These are phyloP conservation scores for Etheostoma perlongum DNA, from an alignment of 2,797 vertebrate species.

Conservation along the genomic window DNA sequence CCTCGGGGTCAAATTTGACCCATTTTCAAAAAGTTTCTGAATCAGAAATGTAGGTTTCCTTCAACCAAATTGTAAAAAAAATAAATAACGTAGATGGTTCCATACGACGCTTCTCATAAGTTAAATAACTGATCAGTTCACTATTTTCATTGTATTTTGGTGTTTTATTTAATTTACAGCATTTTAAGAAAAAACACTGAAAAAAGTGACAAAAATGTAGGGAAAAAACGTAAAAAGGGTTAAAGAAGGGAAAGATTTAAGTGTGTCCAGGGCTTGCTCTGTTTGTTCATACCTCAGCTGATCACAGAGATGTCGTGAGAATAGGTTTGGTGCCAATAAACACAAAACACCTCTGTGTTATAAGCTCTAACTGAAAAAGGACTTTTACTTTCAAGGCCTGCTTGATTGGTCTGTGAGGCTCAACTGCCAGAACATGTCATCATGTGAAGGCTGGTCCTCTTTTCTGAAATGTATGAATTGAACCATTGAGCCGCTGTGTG, in stretches of 20 bases:
- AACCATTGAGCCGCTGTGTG: slow-evolving; percentile 7
- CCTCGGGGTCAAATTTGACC: no score
- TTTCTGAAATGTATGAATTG: slow-evolving; percentile 16
- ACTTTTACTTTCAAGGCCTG: neutral
- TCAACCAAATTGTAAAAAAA: no score
- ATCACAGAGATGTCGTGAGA: neutral
- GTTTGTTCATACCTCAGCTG: neutral
- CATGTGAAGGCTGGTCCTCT: slow-evolving; percentile 6
- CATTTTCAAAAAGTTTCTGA: no score
- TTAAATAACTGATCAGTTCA: no score
- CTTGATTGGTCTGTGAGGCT: slow-evolving; percentile 2
- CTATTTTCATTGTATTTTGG: no score
- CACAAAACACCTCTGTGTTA: neutral
- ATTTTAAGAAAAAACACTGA: no score
- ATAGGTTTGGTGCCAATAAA: neutral
- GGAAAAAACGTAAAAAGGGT: neutral
- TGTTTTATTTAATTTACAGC: no score
- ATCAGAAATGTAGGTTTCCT: no score
- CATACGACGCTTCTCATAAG: no score
- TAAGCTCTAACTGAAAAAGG: neutral
- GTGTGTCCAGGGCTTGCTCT: neutral
- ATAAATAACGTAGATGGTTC: no score
- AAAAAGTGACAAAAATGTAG: no score
- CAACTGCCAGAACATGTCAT: slow-evolving; percentile 22
- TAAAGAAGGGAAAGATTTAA: neutral